Percentiles rank a stretch among this genome's conserved stretches.
Conservation (phyloP, 1,140 invertebrate species). For the Nautilus pompilius region DNA sequence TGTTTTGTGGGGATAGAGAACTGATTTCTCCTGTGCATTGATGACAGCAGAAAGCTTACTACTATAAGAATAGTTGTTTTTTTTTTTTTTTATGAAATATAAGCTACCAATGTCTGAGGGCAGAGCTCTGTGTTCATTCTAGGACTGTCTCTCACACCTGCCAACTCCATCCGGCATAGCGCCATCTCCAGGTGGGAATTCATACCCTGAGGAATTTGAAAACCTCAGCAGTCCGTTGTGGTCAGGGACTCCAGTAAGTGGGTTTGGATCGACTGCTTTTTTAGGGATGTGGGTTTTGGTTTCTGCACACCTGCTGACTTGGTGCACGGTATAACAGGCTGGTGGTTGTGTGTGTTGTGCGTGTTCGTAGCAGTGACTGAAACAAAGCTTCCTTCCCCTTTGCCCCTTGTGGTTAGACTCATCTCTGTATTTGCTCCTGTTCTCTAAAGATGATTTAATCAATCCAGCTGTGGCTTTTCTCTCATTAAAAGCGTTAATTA, state of each 20-base stretch:
- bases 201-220: conserved; percentile 81
- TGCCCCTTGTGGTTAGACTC: too few relatives aligned
- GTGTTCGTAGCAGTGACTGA: too few relatives aligned
- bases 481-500: too few relatives aligned
- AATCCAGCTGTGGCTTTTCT: too few relatives aligned
- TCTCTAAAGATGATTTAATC: too few relatives aligned
- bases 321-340: too few relatives aligned
- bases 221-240: conserved; percentile 73
- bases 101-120: not conserved
- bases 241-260: conserved; percentile 72
- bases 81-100: not conserved
- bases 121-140: conserved; percentile 23
- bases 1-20: not conserved
- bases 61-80: not conserved
- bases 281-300: too few relatives aligned
- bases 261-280: conserved; percentile 7
- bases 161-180: conserved; percentile 66
- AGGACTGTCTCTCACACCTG: conserved; percentile 60
- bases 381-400: too few relatives aligned
- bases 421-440: too few relatives aligned
- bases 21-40: not conserved
- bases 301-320: too few relatives aligned
- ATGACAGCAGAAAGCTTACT: not conserved
- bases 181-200: conserved; percentile 78
- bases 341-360: too few relatives aligned